These are phyloP conservation scores for Cancer borealis DNA, from an alignment of 2,888 invertebrate species.

Conservation along the genomic window DNA sequence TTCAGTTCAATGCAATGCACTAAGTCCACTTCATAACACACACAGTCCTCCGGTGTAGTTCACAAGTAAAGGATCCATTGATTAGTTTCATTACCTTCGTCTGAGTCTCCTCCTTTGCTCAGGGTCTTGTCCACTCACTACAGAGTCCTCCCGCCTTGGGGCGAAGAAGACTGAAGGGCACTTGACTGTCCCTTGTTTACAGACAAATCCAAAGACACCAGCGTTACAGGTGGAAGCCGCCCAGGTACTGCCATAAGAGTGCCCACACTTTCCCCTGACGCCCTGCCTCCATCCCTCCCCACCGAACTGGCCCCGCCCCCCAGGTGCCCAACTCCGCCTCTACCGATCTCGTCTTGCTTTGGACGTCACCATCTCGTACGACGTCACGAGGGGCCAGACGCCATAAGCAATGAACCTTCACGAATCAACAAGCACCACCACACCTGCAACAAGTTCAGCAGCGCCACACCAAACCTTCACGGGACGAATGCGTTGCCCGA, in stretches of 20 bases:
- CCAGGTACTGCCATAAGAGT: conserved; percentile 1
- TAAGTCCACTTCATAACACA: not conserved
- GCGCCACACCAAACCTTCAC: not conserved
- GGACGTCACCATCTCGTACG: conserved; percentile 11
- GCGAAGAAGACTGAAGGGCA: not conserved
- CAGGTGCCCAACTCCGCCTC: conserved; percentile 31
- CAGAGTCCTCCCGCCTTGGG: not conserved
- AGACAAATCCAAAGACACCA: conserved; percentile 11
- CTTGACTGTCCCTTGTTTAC: not conserved
- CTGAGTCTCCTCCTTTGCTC: not conserved
- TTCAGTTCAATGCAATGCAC: not conserved
- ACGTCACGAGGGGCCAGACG: not conserved
- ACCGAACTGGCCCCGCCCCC: not conserved
- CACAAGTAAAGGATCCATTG: not conserved
- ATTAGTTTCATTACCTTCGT: not conserved
- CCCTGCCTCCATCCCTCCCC: not conserved
- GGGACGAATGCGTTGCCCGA: not conserved
- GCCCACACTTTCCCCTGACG: conserved; percentile 45
- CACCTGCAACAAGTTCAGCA: not conserved
- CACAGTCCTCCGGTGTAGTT: not conserved
- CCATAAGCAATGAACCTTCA: not conserved
- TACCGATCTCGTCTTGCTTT: conserved; percentile 22
- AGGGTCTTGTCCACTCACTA: not conserved
- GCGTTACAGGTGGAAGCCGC: conserved; percentile 15
- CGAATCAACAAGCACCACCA: not conserved